Conservation (phyloP, 2,888 invertebrate species). For the Allacma fusca region DNA sequence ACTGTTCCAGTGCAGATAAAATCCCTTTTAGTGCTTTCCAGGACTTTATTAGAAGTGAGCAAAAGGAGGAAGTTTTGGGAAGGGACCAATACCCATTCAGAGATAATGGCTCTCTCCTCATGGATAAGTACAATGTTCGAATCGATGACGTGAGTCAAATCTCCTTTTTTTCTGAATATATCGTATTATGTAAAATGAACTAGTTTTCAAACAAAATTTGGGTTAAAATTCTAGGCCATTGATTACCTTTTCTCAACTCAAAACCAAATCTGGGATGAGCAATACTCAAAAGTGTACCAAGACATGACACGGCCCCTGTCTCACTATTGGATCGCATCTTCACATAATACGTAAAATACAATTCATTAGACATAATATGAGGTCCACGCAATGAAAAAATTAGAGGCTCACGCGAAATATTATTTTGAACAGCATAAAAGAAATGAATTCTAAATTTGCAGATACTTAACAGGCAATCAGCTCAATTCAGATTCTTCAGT, state of each 20-base stretch:
- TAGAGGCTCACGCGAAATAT: no score
- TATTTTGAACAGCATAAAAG: no score
- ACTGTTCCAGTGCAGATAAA: no score
- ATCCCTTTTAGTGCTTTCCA: no score
- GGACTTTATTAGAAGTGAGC: no score
- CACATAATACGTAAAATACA: constrained; percentile 86
- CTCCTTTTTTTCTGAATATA: not conserved
- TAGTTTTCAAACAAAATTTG: not conserved
- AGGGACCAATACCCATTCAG: no score
- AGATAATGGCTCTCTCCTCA: no score
- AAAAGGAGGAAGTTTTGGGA: no score
- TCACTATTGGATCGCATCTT: constrained; percentile 74
- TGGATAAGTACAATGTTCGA: no score
- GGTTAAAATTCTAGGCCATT: constrained; percentile 69
- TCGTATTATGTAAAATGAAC: not conserved
- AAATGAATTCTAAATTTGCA: constrained; percentile 32
- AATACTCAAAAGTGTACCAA: constrained; percentile 77
- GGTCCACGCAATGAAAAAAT: no score
- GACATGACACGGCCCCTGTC: constrained; percentile 85
- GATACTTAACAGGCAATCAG: constrained; percentile 95
- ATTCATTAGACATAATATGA: no score
- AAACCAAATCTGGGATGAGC: constrained; percentile 87
- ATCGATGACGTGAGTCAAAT: no score
- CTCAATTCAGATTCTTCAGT: constrained; percentile 94
- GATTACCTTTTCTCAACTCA: constrained; percentile 92